phyloP scores from a whole-genome alignment of 2,797 vertebrate species.

The Tapera naevia region DNA sequence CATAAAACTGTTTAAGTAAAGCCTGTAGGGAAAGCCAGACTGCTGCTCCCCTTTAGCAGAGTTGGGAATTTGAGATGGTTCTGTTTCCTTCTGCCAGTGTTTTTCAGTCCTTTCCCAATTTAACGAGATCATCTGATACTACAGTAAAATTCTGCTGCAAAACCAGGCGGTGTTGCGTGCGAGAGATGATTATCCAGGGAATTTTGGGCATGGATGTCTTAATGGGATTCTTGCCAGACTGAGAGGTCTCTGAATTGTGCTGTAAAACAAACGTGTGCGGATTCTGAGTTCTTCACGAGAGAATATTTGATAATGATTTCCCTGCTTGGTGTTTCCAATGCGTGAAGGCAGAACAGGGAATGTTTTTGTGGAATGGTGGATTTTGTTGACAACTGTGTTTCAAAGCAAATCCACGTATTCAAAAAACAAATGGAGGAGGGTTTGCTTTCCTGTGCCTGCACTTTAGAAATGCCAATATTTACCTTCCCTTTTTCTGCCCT shows the following conservation, averaged over 20 bases:
- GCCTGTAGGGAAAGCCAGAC: background rate
- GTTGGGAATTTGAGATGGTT: background rate
- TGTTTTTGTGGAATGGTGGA: background rate
- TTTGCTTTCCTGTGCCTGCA: conserved; percentile 21
- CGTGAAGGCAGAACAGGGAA: background rate
- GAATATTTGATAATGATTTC: background rate
- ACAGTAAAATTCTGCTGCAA: background rate
- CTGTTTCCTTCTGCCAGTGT: background rate
- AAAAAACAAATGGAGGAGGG: background rate
- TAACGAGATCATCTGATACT: background rate
- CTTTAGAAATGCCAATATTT: conserved; percentile 43
- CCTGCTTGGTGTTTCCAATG: accelerated
- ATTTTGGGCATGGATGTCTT: background rate
- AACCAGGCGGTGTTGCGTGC: background rate
- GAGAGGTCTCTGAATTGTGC: background rate
- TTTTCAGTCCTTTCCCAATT: background rate
- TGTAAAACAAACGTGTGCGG: background rate
- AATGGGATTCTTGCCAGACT: background rate
- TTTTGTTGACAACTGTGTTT: background rate
- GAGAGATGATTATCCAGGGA: background rate
- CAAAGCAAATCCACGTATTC: background rate
- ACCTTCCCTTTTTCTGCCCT: background rate
- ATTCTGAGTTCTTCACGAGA: background rate
- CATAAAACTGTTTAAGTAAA: background rate
- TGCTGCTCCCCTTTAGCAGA: conserved; percentile 32